Conservation (phyloP, 2,113 vertebrate genomes). For the Patagioenas fasciata region DNA sequence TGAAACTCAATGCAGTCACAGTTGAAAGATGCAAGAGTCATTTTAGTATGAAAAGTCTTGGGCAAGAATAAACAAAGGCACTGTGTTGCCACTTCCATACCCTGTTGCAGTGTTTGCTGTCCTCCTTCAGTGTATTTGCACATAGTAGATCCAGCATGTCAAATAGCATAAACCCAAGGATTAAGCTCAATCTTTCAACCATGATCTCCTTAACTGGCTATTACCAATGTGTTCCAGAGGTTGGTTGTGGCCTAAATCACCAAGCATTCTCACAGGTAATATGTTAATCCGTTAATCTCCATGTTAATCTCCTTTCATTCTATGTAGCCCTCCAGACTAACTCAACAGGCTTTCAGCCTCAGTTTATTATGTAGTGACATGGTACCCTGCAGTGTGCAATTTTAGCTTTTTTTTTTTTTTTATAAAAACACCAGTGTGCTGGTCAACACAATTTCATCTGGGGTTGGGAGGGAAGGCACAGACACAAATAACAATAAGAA, state of each 20-base stretch:
- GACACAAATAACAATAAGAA: not conserved
- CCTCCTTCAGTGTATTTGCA: not conserved
- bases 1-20: not conserved
- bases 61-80: not conserved
- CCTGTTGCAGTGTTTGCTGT: not conserved
- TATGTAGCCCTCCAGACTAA: not conserved
- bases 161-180: not conserved
- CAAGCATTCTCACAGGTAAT: not conserved
- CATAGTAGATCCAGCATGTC: not conserved
- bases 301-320: not conserved
- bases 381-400: not conserved
- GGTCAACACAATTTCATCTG: not conserved
- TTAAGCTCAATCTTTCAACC: not conserved
- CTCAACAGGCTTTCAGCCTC: not conserved
- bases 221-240: not conserved
- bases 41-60: not conserved
- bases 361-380: not conserved
- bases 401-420: not conserved
- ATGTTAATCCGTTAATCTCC: no score
- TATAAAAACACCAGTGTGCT: not conserved
- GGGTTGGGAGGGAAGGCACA: not conserved
- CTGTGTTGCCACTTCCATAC: not conserved
- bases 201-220: not conserved
- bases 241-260: not conserved
- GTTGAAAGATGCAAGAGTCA: not conserved